Evolutionary conservation across 2,113 vertebrate genomes (phyloP).

Genomic region (Nothoprocta perdicaria): DNA sequence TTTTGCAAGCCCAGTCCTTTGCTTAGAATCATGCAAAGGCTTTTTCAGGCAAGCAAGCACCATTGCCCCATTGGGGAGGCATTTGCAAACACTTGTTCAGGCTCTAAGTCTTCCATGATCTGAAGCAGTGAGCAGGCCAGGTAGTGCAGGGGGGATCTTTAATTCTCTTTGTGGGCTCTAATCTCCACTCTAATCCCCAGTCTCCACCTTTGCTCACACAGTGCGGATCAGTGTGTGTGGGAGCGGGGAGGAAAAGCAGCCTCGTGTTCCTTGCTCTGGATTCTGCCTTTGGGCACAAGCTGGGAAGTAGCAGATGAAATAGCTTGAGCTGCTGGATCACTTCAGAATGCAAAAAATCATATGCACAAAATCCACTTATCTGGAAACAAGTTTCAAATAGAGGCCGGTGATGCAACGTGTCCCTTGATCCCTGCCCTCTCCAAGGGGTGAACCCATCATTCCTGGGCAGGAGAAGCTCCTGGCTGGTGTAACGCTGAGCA

Average conservation of each 20-base stretch:
- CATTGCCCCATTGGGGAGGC: neutral
- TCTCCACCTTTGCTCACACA: neutral
- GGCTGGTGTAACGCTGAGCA: neutral
- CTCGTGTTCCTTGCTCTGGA: neutral
- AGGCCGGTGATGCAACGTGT: neutral
- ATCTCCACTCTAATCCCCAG: neutral
- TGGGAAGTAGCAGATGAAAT: neutral
- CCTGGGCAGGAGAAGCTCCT: neutral
- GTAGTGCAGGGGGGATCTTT: neutral
- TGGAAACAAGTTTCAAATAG: neutral
- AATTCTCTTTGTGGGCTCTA: neutral
- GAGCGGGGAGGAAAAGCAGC: neutral
- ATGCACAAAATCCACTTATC: too few relatives aligned
- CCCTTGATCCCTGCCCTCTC: neutral
- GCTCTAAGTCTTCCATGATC: neutral
- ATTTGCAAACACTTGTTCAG: neutral
- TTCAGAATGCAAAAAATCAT: neutral
- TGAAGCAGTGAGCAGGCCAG: neutral
- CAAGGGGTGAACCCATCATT: fast-evolving
- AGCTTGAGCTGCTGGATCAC: neutral
- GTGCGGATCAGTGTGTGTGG: neutral
- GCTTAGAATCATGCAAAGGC: fast-evolving
- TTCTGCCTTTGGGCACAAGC: neutral
- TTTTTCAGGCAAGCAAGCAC: neutral
- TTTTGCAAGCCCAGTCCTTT: neutral